Base-by-base conservation (phyloP, 2,888 invertebrate genomes). In the Orthosia gothica region DNA sequence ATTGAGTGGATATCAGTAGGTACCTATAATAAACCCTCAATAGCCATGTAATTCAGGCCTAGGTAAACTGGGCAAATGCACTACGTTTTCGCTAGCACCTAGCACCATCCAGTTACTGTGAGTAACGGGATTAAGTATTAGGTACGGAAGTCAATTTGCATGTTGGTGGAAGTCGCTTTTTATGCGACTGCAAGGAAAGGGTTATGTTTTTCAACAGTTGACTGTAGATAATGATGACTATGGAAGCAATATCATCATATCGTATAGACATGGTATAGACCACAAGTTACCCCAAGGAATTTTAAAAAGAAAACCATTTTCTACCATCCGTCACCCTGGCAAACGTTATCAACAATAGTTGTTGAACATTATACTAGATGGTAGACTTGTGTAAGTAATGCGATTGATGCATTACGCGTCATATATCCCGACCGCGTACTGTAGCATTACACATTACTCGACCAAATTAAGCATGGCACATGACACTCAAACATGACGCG, bases 291-390 rank as follows among this genome's bases (percentile, higher is more conserved):
- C 45, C 15, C 26, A 45, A 58, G n/a, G 11, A 49, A 12, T 32
- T 49, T 71, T 9, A 40, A 69, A 47, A 54, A 47, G 1, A 47
- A 20, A 59, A 47, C 16, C 11, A 20, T 61, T 26, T 55, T 52
- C 23, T 26, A 32, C 16, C n/a, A n/a, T n/a, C 32, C 52, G 64
- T n/a, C 16, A 18, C 23, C n/a, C 15, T n/a, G n/a, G n/a, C n/a
- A n/a, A n/a, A n/a, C n/a, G n/a, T n/a, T n/a, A n/a, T n/a, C n/a
- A n/a, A 13, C 13, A 20, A 20, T 77, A 74, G 73, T 83, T 72
- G 11, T 5, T 11, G 9, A 16, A 23, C 16, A 15, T 16, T 13
- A 49, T 54, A 83, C 79, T 68, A 85, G 85, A 76, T 85, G 83
- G 75, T 85, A 63, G 69, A n/a, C n/a, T n/a, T n/a, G n/a, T n/a